Conservation (phyloP, 2,888 invertebrate genomes). For the Frankliniella fusca region DNA sequence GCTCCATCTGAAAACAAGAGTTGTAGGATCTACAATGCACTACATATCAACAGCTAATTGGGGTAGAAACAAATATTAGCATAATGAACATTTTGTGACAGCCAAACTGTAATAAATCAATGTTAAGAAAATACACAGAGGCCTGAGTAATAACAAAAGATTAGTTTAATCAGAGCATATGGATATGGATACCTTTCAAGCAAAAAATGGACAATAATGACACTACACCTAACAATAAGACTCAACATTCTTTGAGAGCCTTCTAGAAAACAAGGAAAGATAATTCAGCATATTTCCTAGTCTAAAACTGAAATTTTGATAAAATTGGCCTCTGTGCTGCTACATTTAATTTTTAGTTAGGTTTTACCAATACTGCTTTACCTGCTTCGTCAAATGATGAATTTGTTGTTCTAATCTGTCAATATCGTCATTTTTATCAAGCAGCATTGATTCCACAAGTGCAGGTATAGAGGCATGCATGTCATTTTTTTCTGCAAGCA, state of each 20-base stretch:
- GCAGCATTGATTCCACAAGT: conserved; percentile 58
- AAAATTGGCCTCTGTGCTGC: neutral
- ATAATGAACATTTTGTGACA: neutral
- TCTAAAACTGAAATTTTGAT: neutral
- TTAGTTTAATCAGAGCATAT: too few species aligned
- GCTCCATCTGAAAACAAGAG: neutral
- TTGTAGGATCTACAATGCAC: neutral
- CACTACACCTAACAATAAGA: too few species aligned
- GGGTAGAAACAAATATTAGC: neutral
- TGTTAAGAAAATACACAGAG: neutral
- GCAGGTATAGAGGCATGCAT: conserved; percentile 50
- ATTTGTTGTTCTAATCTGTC: conserved; percentile 52
- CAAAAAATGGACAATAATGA: too few species aligned
- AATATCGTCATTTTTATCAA: conserved; percentile 67
- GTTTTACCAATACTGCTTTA: conserved; percentile 43
- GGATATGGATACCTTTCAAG: too few species aligned
- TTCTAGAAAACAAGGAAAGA: neutral
- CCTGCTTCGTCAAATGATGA: conserved; percentile 54
- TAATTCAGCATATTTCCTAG: too few species aligned
- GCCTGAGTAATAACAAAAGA: neutral
- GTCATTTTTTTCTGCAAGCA: conserved; percentile 42
- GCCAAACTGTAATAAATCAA: neutral
- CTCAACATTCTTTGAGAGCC: neutral
- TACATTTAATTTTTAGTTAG: too few species aligned
- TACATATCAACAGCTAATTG: neutral